Percentiles rank a stretch among this genome's conserved stretches.
These are phyloP conservation scores for Drosophila parabipectinata DNA, from an alignment of 1,140 invertebrate genomes.

Conservation along the genomic window DNA sequence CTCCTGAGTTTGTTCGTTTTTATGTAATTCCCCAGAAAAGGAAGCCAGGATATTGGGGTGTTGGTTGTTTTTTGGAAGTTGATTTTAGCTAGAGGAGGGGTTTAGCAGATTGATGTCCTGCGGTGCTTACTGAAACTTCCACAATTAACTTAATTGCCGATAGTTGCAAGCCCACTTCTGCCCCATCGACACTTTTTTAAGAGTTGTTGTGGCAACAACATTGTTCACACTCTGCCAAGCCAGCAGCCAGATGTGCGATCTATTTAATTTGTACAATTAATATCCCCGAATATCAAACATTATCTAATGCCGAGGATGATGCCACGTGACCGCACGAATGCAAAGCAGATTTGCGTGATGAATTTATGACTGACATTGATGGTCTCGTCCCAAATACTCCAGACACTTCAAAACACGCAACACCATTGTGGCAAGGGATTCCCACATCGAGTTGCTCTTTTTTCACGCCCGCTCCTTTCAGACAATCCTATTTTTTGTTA, in stretches of 20 bases:
- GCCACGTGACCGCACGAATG: conserved; percentile 78
- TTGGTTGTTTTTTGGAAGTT: conserved; percentile 18
- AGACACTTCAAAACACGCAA: conserved; percentile 63
- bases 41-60: conserved; percentile 11
- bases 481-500: conserved; percentile 30
- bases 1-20: conserved; percentile 31
- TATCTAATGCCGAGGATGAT: conserved; percentile 60
- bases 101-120: conserved; percentile 40
- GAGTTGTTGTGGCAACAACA: conserved; percentile 64
- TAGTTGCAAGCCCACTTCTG: conserved; percentile 46
- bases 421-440: conserved; percentile 33
- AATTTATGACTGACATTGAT: conserved; percentile 83
- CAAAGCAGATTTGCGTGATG: conserved; percentile 82
- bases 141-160: conserved; percentile 76
- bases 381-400: conserved; percentile 33
- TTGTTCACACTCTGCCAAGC: conserved; percentile 50
- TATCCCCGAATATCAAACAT: conserved; percentile 69
- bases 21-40: conserved; percentile 43
- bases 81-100: conserved; percentile 23
- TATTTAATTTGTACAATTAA: conserved; percentile 78
- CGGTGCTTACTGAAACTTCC: conserved; percentile 60
- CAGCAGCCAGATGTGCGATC: conserved; percentile 21
- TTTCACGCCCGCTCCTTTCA: conserved; percentile 68
- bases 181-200: background rate
- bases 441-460: conserved; percentile 69